phyloP scores from a whole-genome alignment of 1,140 invertebrate genomes.

The Lordiphosa collinella region DNA sequence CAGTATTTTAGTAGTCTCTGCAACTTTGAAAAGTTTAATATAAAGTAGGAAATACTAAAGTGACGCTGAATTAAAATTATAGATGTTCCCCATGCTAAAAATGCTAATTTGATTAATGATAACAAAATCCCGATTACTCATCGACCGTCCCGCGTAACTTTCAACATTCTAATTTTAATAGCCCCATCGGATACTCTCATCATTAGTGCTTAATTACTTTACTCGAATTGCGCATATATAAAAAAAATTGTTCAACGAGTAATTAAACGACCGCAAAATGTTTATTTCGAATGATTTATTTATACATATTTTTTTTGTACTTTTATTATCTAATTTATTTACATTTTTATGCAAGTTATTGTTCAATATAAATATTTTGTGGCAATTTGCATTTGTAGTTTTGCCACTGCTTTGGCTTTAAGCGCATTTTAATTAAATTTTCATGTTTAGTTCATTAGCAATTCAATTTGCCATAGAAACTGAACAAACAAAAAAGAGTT shows the following conservation, averaged over 20 bases:
- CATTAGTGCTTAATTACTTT: too few relatives aligned
- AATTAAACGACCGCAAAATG: constrained; percentile 10
- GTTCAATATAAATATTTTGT: constrained; percentile 1
- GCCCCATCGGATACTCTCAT: too few relatives aligned
- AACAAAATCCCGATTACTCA: too few relatives aligned
- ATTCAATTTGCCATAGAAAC: constrained; percentile 34
- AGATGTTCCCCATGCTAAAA: too few relatives aligned
- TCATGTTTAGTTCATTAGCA: constrained; percentile 57
- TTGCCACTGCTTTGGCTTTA: constrained; percentile 12
- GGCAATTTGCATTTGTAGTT: constrained; percentile 7
- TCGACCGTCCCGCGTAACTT: too few relatives aligned
- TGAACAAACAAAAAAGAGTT: constrained; percentile 20
- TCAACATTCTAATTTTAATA: too few relatives aligned
- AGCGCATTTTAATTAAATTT: constrained; percentile 57
- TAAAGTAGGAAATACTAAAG: too few relatives aligned
- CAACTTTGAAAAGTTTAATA: too few relatives aligned
- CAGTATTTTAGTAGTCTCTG: too few relatives aligned
- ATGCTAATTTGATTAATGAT: too few relatives aligned
- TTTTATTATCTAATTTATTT: constrained; percentile 6
- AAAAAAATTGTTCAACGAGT: constrained; percentile 1
- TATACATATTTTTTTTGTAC: neutral
- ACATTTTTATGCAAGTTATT: neutral
- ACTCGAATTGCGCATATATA: neutral
- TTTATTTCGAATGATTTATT: constrained; percentile 10
- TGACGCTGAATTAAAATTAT: too few relatives aligned